Conservation (phyloP, 1,140 invertebrate genomes). For the Papilio polyxenes region DNA sequence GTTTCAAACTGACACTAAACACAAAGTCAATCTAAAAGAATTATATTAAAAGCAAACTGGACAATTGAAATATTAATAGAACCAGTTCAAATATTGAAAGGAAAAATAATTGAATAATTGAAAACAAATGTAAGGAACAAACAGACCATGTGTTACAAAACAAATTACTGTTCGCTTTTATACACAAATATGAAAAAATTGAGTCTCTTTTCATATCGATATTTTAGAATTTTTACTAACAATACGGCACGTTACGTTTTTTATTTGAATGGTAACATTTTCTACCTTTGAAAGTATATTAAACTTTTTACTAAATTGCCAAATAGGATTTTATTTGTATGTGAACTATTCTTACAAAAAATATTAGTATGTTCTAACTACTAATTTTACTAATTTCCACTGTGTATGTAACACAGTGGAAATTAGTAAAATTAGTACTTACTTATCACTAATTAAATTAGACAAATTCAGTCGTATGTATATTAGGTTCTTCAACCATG, state of each 20-base stretch:
- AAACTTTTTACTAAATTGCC: too few relatives aligned
- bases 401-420: too few relatives aligned
- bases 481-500: too few relatives aligned
- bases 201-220: not conserved
- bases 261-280: not conserved
- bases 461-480: too few relatives aligned
- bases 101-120: not conserved
- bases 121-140: conserved; percentile 11
- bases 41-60: not conserved
- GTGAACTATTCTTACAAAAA: too few relatives aligned
- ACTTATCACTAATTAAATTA: too few relatives aligned
- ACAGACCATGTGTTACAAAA: not conserved
- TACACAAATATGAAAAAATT: not conserved
- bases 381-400: too few relatives aligned
- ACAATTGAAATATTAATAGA: not conserved
- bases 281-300: too few relatives aligned
- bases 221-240: not conserved
- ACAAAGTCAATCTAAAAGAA: not conserved
- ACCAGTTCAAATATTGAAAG: not conserved
- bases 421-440: too few relatives aligned
- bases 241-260: not conserved
- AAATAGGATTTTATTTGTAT: too few relatives aligned
- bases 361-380: too few relatives aligned
- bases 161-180: conserved; percentile 4
- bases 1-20: conserved; percentile 21